Conservation (phyloP, 2,113 vertebrate genomes). For the Ranitomeya imitator region DNA sequence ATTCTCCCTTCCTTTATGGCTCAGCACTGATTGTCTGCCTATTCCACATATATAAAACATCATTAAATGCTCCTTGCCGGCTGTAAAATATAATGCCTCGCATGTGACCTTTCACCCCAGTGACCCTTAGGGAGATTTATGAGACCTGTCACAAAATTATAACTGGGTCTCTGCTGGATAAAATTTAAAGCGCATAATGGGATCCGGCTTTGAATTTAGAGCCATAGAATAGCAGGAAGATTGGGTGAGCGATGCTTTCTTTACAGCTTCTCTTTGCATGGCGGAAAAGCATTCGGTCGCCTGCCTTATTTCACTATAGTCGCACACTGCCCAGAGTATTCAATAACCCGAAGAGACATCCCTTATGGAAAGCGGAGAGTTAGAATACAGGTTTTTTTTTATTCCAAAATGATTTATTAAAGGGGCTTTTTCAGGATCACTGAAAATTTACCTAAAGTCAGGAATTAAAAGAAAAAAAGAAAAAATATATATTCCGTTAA, state of each 20-base stretch:
- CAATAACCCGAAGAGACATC: background rate
- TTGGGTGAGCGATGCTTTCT: background rate
- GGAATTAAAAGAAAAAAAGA: too few relatives aligned
- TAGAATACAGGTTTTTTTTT: background rate
- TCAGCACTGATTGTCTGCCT: background rate
- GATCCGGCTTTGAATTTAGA: conserved; percentile 12
- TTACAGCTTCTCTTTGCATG: background rate
- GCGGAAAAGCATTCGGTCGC: background rate
- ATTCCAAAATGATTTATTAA: background rate
- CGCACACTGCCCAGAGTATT: background rate
- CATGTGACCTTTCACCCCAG: background rate
- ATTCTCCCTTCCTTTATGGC: conserved; percentile 18
- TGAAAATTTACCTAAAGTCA: too few relatives aligned
- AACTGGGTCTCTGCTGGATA: background rate
- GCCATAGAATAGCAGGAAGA: background rate
- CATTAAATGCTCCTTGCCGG: background rate
- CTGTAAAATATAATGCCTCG: background rate
- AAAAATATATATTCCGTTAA: too few relatives aligned
- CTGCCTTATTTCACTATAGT: background rate
- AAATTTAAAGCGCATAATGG: conserved; percentile 4
- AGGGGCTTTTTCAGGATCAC: too few relatives aligned
- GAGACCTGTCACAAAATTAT: conserved; percentile 8
- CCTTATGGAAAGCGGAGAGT: background rate
- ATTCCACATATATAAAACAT: conserved; percentile 6
- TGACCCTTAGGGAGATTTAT: background rate